These are phyloP conservation scores for Muntiacus reevesi DNA, from an alignment of 2,113 vertebrate species.

Conservation along the genomic window DNA sequence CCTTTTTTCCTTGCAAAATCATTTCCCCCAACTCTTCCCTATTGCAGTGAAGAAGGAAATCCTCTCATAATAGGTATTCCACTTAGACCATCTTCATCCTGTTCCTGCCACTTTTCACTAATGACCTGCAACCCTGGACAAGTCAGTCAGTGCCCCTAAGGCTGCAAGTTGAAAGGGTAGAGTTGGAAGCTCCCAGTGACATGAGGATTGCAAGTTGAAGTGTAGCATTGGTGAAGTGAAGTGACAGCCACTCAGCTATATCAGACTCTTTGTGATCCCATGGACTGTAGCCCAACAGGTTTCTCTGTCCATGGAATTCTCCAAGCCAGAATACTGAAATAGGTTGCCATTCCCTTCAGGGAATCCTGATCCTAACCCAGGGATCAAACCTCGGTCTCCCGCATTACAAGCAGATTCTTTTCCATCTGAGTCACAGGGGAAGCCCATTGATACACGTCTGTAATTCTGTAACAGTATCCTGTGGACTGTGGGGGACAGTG, in stretches of 20 bases:
- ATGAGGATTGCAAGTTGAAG: neutral
- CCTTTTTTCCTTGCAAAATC: neutral
- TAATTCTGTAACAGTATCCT: neutral
- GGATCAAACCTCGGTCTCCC: neutral
- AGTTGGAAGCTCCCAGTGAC: neutral
- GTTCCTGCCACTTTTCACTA: neutral
- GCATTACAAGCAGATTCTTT: neutral
- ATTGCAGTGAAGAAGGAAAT: neutral
- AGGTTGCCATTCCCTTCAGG: neutral
- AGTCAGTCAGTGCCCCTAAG: fast-evolving
- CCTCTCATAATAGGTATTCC: neutral
- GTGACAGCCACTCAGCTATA: neutral
- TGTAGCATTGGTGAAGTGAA: neutral
- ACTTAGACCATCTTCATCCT: neutral
- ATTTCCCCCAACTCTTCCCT: neutral
- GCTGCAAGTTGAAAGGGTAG: neutral
- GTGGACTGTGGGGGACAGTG: neutral
- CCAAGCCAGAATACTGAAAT: neutral
- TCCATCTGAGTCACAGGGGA: neutral
- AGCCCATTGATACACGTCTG: neutral
- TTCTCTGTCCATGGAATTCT: neutral
- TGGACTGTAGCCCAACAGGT: neutral
- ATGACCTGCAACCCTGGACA: neutral
- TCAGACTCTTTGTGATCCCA: neutral
- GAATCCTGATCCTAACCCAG: neutral